phyloP scores from a whole-genome alignment of 2,113 vertebrate species.

The Upupa epops region DNA sequence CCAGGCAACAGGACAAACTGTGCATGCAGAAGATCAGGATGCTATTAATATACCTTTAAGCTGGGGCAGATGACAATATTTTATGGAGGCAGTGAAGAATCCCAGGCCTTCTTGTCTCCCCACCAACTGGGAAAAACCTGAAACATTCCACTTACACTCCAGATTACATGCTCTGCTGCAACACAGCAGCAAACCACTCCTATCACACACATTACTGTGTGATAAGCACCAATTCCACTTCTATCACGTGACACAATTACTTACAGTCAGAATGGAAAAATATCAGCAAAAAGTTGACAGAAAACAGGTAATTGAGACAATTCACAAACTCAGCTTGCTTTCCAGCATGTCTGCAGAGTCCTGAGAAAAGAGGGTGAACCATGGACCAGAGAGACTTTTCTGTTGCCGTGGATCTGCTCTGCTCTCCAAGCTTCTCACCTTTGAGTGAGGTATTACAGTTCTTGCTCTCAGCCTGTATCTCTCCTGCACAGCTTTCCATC shows the following conservation, averaged over 20 bases:
- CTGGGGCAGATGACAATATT: conserved; percentile 25
- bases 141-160: background rate
- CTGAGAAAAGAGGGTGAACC: background rate
- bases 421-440: background rate
- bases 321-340: background rate
- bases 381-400: background rate
- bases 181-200: background rate
- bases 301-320: background rate
- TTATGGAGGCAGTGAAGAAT: background rate
- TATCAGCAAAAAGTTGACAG: background rate
- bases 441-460: background rate
- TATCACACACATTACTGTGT: background rate
- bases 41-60: conserved; percentile 36
- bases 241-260: background rate
- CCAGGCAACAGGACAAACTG: conserved; percentile 34
- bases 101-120: background rate
- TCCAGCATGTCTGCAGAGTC: background rate
- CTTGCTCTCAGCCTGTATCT: background rate
- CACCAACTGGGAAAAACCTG: background rate
- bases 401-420: background rate
- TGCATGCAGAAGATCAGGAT: conserved; percentile 13
- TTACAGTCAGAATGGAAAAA: background rate
- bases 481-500: background rate
- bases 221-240: background rate
- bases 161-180: background rate